Evolutionary conservation across 2,888 invertebrate genomes (phyloP).

Genomic region (Deilephila elpenor): DNA sequence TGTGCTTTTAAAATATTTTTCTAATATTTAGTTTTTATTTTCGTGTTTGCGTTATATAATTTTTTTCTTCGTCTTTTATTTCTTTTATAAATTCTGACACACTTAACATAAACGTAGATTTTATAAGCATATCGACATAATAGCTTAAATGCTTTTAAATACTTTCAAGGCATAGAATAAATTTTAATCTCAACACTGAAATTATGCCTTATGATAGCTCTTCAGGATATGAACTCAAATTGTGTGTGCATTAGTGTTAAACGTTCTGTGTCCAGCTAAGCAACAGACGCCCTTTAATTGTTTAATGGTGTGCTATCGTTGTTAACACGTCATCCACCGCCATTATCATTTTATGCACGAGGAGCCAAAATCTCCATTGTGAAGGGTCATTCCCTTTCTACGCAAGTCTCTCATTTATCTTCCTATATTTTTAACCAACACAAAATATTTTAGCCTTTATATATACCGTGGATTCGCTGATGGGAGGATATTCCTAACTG

Average conservation of each 20-base stretch:
- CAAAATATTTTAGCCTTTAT: no score
- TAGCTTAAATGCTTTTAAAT: neutral
- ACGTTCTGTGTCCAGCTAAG: neutral
- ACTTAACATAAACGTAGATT: no score
- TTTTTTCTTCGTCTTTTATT: neutral
- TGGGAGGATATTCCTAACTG: no score
- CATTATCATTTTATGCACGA: neutral
- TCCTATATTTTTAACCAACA: neutral
- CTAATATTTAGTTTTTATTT: neutral
- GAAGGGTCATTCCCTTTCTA: no score
- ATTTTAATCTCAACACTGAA: no score
- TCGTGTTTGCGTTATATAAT: neutral
- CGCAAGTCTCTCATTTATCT: neutral
- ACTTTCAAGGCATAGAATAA: neutral
- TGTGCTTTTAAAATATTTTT: neutral
- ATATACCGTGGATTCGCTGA: no score
- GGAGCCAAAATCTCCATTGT: no score
- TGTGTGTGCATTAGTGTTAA: neutral
- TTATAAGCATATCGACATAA: no score
- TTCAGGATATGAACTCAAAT: no score
- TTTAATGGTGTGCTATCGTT: slow-evolving; percentile 14
- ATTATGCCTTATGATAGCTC: no score
- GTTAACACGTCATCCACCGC: slow-evolving; percentile 4
- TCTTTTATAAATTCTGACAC: neutral
- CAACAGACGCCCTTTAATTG: neutral